Evolutionary conservation across 2,113 vertebrate species (phyloP).

Genomic region (Limnothrissa miodon): DNA sequence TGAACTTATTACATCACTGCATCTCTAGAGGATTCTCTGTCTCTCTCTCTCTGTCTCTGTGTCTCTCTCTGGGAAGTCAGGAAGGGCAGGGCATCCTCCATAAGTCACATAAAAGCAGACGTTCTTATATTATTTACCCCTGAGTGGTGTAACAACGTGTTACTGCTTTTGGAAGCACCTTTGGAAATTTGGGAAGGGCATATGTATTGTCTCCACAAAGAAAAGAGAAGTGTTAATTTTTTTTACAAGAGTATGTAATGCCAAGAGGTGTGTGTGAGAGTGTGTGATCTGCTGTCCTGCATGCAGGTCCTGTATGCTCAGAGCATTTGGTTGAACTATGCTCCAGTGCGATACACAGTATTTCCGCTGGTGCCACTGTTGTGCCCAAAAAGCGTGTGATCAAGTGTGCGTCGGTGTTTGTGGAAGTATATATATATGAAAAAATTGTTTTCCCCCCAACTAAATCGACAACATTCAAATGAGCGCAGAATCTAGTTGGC

Average conservation of each 20-base stretch:
- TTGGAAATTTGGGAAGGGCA: background rate
- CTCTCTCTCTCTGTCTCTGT: background rate
- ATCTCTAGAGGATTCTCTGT: background rate
- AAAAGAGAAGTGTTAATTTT: background rate
- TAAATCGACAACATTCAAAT: too few species aligned
- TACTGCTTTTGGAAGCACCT: background rate
- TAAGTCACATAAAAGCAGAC: background rate
- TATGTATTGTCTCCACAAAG: background rate
- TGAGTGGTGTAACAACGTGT: background rate
- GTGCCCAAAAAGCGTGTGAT: too few species aligned
- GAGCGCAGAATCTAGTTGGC: too few species aligned
- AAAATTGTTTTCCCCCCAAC: too few species aligned
- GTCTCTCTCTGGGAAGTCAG: background rate
- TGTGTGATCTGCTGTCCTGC: background rate
- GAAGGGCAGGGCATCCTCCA: background rate
- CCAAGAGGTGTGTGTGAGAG: background rate
- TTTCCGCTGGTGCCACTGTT: too few species aligned
- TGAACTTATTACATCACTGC: background rate
- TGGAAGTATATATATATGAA: too few species aligned
- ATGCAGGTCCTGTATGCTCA: too few species aligned
- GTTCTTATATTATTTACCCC: background rate
- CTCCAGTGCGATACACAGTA: too few species aligned
- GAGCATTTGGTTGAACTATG: too few species aligned
- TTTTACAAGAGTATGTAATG: too few species aligned
- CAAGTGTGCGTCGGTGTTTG: too few species aligned